phyloP scores from a whole-genome alignment of 2,113 vertebrate species.

The Rhizomys pruinosus region DNA sequence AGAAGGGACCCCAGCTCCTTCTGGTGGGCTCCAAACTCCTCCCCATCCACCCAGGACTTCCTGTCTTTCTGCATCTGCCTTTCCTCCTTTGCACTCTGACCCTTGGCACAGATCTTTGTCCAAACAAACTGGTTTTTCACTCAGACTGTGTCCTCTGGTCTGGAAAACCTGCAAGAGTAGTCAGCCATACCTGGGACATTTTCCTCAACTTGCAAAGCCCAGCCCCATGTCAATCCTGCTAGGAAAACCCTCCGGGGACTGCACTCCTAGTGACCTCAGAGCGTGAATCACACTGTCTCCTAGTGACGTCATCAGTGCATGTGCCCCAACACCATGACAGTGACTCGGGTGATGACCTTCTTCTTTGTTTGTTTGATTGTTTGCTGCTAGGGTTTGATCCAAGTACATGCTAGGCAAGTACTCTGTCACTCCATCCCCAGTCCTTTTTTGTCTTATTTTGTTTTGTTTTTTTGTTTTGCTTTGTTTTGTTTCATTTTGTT shows the following conservation, averaged over 20 bases:
- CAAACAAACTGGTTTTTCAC: not conserved
- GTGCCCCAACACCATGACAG: rapidly evolving
- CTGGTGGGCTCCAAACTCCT: not conserved
- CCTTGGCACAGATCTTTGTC: not conserved
- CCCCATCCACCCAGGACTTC: rapidly evolving
- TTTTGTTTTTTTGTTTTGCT: not conserved
- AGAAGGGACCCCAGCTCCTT: too few relatives aligned
- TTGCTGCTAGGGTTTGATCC: not conserved
- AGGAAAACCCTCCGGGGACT: not conserved
- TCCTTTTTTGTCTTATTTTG: not conserved
- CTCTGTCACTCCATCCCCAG: not conserved
- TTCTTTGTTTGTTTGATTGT: not conserved
- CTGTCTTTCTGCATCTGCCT: not conserved
- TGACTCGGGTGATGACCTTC: not conserved
- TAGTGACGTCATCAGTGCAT: not conserved
- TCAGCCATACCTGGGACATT: not conserved
- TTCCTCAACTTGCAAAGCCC: not conserved
- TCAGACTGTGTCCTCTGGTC: not conserved
- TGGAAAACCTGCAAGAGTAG: not conserved
- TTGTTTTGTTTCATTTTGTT: not conserved
- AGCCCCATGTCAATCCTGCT: not conserved
- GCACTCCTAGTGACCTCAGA: too few relatives aligned
- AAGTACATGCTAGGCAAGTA: not conserved
- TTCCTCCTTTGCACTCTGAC: too few relatives aligned
- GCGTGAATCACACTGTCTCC: not conserved